Base-by-base conservation (phyloP, 1,140 invertebrate species). In the Plodia interpunctella region DNA sequence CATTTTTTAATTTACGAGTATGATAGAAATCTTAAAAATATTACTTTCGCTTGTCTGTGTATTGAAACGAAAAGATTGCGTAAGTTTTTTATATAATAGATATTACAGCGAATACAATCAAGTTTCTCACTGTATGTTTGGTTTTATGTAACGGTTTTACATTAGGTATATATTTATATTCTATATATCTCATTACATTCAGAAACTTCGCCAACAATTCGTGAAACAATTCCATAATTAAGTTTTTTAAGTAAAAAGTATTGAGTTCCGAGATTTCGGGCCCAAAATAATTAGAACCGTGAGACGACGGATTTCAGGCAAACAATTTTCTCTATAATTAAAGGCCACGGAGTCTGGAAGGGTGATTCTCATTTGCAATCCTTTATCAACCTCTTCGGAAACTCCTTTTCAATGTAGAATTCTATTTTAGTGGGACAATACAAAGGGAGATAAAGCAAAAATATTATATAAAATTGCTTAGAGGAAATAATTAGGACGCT, bases 321-420 rank as follows among this genome's bases (percentile, higher is more conserved):
- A 81, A 81, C 74, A 78, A 74, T 78, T 76, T 74, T 62, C 68
- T 71, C 64, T 75, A 75, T 83, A 81, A 83, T 83, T 79, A 83
- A 75, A 70, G 72, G 71, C 58, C 57, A 57, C 21, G 21, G 21
- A 54, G 59, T 60, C 68, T 68, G 62, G 60, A 63, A 62, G 61
- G 49, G 66, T 55, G 51, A 15, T 8, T 53, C 74, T 80, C 78
- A 80, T 83, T 83, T 83, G 74, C 74, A 77, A 79, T 72, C 71
- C 76, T 77, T 83, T 80, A 74, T 71, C 55, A 62, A 59, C 28
- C 38, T 44, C 63, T 60, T 62, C 53, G 56, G 50, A 32, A 62
- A 67, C 62, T 66, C 62, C 60, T 70, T 64, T 71, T 70, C 55
- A 44, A 62, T 70, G 69, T 69, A 68, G 70, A 66, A 70, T 60